These are phyloP conservation scores for Lepisosteus oculatus DNA, from an alignment of 2,113 vertebrate species.

Conservation along the genomic window DNA sequence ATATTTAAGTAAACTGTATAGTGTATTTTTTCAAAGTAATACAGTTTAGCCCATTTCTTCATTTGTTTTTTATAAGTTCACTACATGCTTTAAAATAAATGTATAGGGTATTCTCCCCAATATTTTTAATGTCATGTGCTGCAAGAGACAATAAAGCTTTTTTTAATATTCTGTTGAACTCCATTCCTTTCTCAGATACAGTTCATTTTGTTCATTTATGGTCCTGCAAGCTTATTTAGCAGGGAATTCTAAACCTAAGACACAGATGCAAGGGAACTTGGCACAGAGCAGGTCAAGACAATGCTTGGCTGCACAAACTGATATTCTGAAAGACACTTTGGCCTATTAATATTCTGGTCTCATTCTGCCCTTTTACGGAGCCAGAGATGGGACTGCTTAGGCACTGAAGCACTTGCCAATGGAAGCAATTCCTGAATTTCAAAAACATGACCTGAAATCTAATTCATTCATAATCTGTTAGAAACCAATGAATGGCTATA, in stretches of 20 bases:
- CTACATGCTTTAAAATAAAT: too few species aligned
- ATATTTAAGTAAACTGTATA: too few species aligned
- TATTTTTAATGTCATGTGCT: too few species aligned
- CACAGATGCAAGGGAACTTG: background rate
- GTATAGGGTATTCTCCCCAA: too few species aligned
- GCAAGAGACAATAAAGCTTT: too few species aligned
- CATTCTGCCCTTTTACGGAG: conserved; percentile 48
- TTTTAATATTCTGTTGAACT: too few species aligned
- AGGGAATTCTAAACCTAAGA: background rate
- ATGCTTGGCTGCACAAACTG: conserved; percentile 31
- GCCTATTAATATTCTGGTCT: conserved; percentile 64
- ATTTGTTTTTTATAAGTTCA: too few species aligned
- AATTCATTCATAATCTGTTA: conserved; percentile 43
- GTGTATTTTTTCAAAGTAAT: too few species aligned
- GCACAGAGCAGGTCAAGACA: conserved; percentile 36
- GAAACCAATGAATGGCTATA: conserved; percentile 53
- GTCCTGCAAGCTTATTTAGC: too few species aligned
- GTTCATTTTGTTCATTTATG: too few species aligned
- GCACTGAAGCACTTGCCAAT: conserved; percentile 55
- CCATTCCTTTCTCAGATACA: too few species aligned
- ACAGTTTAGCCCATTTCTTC: too few species aligned
- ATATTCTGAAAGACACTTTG: conserved; percentile 33
- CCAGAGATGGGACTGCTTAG: conserved; percentile 54
- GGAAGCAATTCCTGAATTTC: conserved; percentile 60
- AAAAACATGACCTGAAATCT: conserved; percentile 58